Conservation (phyloP, 2,113 vertebrate genomes). For the Poeciliopsis prolifica region DNA sequence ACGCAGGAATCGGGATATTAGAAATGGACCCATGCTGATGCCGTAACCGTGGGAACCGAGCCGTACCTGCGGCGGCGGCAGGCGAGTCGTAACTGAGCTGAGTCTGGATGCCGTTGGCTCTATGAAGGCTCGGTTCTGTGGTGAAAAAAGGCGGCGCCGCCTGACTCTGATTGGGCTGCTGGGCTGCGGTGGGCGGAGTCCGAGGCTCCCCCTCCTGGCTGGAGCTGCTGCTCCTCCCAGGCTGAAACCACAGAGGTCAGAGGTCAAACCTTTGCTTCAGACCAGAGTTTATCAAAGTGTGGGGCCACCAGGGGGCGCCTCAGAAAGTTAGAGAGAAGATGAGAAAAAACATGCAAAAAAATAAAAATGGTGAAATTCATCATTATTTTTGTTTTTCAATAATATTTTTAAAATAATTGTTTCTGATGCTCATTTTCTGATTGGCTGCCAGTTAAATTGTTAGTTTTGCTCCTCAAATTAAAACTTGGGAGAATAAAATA, state of each 20-base stretch:
- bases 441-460: too few relatives aligned
- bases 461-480: too few relatives aligned
- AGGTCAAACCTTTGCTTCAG: not conserved
- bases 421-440: too few relatives aligned
- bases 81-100: conserved; percentile 79
- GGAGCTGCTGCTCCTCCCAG: conserved; percentile 52
- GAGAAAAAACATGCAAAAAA: too few relatives aligned
- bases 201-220: conserved; percentile 45
- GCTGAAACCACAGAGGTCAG: conserved; percentile 36
- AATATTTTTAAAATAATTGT: too few relatives aligned
- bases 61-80: conserved; percentile 55
- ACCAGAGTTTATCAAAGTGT: too few relatives aligned
- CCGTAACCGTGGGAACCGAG: not conserved
- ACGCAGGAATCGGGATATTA: not conserved
- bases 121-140: conserved; percentile 80
- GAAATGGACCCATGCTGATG: not conserved
- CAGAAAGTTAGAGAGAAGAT: too few relatives aligned
- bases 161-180: conserved; percentile 59
- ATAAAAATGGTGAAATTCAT: too few relatives aligned
- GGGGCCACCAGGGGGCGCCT: too few relatives aligned
- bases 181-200: conserved; percentile 45
- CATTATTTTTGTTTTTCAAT: too few relatives aligned
- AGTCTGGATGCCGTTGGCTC: conserved; percentile 76
- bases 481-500: too few relatives aligned
- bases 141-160: conserved; percentile 59